Conservation (phyloP, 2,888 invertebrate species). For the Calliphora vomitoria region DNA sequence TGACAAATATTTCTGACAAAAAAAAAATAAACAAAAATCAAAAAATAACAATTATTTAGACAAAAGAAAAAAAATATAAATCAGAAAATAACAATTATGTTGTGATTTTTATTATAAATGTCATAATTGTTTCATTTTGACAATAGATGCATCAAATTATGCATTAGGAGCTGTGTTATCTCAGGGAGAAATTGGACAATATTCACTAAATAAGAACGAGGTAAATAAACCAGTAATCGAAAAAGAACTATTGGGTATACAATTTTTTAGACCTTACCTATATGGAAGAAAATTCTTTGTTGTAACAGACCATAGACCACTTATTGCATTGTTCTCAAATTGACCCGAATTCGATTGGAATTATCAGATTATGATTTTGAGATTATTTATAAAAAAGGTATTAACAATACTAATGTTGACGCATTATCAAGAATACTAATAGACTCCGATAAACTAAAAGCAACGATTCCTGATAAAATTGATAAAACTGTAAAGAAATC, state of each 20-base stretch:
- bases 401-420: conserved; percentile 24
- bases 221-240: neutral
- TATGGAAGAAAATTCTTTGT: no score
- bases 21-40: no score
- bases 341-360: neutral
- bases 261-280: neutral
- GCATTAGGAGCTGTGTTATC: conserved; percentile 63
- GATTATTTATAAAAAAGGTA: neutral
- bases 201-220: neutral
- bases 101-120: no score
- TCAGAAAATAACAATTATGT: no score
- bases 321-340: neutral
- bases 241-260: neutral
- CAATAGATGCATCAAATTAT: conserved; percentile 69
- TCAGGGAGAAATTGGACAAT: conserved; percentile 53
- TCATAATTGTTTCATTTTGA: conserved; percentile 13
- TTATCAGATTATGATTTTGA: neutral
- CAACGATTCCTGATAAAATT: neutral
- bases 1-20: no score
- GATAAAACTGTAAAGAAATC: neutral
- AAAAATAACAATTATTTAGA: no score
- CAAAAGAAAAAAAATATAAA: no score
- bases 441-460: conserved; percentile 8
- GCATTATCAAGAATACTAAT: conserved; percentile 17
- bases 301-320: no score